phyloP scores from a whole-genome alignment of 2,113 vertebrate species.

The Bostrychus sinensis region DNA sequence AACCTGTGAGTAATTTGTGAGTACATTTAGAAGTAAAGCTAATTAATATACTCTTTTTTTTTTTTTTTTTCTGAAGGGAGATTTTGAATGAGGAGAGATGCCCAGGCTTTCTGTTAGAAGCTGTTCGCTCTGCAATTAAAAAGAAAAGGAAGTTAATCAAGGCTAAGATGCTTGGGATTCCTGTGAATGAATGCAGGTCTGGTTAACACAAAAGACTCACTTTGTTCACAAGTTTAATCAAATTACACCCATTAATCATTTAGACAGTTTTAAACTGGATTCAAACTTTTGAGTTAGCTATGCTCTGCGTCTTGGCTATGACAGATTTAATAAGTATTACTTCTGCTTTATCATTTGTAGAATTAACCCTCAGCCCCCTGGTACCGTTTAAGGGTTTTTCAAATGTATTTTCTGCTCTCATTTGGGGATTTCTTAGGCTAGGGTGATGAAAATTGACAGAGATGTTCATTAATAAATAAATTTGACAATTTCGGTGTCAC shows the following conservation, averaged over 20 bases:
- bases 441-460: too few species aligned
- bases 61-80: conserved; percentile 79
- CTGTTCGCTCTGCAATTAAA: conserved; percentile 86
- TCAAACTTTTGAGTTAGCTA: too few species aligned
- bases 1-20: neutral
- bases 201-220: neutral
- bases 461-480: too few species aligned
- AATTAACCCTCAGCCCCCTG: too few species aligned
- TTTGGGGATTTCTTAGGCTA: too few species aligned
- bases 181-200: conserved; percentile 85
- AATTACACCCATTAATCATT: neutral
- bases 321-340: too few species aligned
- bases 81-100: conserved; percentile 88
- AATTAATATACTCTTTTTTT: too few species aligned
- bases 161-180: conserved; percentile 93
- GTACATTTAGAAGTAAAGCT: neutral
- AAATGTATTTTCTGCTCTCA: too few species aligned
- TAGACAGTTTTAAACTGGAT: neutral
- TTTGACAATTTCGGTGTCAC: too few species aligned
- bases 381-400: too few species aligned
- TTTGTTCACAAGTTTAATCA: neutral
- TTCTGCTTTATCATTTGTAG: too few species aligned
- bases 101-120: conserved; percentile 87
- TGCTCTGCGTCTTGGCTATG: too few species aligned
- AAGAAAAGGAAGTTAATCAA: conserved; percentile 91